Percentiles rank a stretch among this genome's conserved stretches.
phyloP scores from a whole-genome alignment of 1,140 invertebrate species.

The Heliconius himera region DNA sequence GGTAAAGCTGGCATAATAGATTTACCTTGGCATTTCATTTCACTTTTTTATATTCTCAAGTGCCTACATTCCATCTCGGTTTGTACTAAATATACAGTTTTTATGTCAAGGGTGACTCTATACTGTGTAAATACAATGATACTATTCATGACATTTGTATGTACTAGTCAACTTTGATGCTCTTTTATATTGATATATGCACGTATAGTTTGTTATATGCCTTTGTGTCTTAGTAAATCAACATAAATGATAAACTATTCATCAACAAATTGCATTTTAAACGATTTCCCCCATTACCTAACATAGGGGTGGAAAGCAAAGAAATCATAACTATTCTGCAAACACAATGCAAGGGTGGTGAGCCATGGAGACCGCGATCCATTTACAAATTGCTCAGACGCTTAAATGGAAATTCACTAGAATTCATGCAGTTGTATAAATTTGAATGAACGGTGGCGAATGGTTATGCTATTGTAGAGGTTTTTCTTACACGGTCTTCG shows the following conservation, averaged over 20 bases:
- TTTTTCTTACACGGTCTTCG: not conserved
- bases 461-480: slow-evolving; percentile 25
- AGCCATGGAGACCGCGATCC: slow-evolving; percentile 56
- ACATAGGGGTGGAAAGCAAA: slow-evolving; percentile 38
- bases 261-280: slow-evolving; percentile 17
- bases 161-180: not conserved
- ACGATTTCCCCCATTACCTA: slow-evolving; percentile 38
- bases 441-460: slow-evolving; percentile 62
- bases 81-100: slow-evolving; percentile 14
- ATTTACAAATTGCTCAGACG: slow-evolving; percentile 68
- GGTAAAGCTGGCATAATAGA: slow-evolving; percentile 18
- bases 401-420: slow-evolving; percentile 49
- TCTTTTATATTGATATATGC: not conserved
- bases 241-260: slow-evolving; percentile 14
- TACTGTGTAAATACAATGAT: not conserved
- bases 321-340: slow-evolving; percentile 45
- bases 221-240: not conserved
- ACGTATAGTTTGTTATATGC: not conserved
- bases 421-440: slow-evolving; percentile 59
- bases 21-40: slow-evolving; percentile 37
- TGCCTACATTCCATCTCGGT: slow-evolving; percentile 13
- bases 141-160: not conserved
- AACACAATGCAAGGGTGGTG: slow-evolving; percentile 49
- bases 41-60: slow-evolving; percentile 19
- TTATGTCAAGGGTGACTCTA: slow-evolving; percentile 1